Conservation (phyloP, 2,797 vertebrate species). For the Champsocephalus gunnari region DNA sequence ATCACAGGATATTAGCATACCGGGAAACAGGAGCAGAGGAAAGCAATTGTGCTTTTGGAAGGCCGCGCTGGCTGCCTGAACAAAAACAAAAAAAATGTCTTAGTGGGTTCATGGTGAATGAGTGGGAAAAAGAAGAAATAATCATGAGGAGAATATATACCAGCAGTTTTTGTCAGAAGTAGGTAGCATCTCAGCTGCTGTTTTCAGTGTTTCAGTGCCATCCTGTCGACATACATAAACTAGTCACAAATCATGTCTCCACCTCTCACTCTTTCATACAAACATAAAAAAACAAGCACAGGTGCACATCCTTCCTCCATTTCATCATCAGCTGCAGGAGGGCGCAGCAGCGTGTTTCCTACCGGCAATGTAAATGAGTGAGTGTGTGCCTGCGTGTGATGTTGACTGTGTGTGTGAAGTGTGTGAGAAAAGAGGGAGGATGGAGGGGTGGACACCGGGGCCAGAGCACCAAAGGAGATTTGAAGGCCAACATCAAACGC, state of each 20-base stretch:
- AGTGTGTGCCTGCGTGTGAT: constrained; percentile 41
- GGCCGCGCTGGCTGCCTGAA: constrained; percentile 73
- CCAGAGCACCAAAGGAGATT: constrained; percentile 73
- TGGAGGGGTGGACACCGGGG: constrained; percentile 57
- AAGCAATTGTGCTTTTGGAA: constrained; percentile 81
- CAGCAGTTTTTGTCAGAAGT: constrained; percentile 11
- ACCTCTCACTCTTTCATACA: constrained; percentile 9
- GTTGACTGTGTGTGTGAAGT: constrained; percentile 36
- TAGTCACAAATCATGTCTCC: constrained; percentile 1
- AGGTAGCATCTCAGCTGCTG: neutral
- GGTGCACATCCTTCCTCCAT: constrained; percentile 41
- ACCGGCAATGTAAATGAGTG: constrained; percentile 62
- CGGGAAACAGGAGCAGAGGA: constrained; percentile 78
- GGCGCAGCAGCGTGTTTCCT: constrained; percentile 34
- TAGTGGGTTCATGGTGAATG: constrained; percentile 34
- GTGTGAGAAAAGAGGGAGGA: constrained; percentile 40
- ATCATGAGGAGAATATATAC: constrained; percentile 46
- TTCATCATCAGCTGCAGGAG: constrained; percentile 53
- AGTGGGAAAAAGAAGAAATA: constrained; percentile 40
- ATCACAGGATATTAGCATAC: constrained; percentile 86
- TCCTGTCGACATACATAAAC: constrained; percentile 29
- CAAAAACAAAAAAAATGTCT: constrained; percentile 49
- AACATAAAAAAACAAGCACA: constrained; percentile 35
- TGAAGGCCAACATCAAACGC: constrained; percentile 81
- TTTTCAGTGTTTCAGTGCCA: constrained; percentile 11